phyloP scores from a whole-genome alignment of 2,888 invertebrate species.

The Drosophila kambysellisi region DNA sequence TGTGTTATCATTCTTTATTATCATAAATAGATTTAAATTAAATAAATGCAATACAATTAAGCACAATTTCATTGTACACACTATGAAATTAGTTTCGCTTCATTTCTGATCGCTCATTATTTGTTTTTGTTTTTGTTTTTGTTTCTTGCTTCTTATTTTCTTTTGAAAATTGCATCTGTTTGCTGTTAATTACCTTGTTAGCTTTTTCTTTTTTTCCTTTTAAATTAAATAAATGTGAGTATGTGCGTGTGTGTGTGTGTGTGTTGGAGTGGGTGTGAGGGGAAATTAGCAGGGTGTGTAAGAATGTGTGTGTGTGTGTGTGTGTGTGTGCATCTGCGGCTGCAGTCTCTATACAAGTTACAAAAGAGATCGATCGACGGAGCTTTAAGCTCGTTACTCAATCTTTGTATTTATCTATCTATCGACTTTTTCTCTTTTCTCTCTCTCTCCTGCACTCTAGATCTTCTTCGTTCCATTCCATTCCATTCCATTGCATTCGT shows the following conservation, averaged over 20 bases:
- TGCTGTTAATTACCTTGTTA: constrained; percentile 52
- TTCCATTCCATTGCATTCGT: constrained; percentile 20
- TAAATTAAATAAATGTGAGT: constrained; percentile 73
- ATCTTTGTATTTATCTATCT: constrained; percentile 23
- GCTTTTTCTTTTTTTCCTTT: constrained; percentile 33
- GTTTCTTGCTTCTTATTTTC: constrained; percentile 30
- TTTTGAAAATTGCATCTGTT: constrained; percentile 51
- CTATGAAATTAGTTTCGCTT: constrained; percentile 71
- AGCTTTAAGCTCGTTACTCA: constrained; percentile 42
- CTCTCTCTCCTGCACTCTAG: constrained; percentile 8
- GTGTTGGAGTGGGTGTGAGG: constrained; percentile 13
- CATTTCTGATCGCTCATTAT: constrained; percentile 41
- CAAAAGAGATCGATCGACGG: constrained; percentile 68
- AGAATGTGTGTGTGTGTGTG: constrained; percentile 22
- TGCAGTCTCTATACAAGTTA: constrained; percentile 84
- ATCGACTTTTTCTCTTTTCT: constrained; percentile 25
- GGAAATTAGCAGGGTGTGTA: constrained; percentile 43
- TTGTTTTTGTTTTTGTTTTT: constrained; percentile 25
- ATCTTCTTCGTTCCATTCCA: constrained; percentile 1
- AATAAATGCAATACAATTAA: constrained; percentile 83
- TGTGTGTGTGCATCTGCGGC: constrained; percentile 57
- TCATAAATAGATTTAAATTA: constrained; percentile 81
- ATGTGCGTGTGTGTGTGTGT: constrained; percentile 43
- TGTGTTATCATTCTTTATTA: constrained; percentile 79
- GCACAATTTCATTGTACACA: constrained; percentile 78